Evolutionary conservation across 2,797 vertebrate genomes (phyloP).

Genomic region (Danio jaintianensis): DNA sequence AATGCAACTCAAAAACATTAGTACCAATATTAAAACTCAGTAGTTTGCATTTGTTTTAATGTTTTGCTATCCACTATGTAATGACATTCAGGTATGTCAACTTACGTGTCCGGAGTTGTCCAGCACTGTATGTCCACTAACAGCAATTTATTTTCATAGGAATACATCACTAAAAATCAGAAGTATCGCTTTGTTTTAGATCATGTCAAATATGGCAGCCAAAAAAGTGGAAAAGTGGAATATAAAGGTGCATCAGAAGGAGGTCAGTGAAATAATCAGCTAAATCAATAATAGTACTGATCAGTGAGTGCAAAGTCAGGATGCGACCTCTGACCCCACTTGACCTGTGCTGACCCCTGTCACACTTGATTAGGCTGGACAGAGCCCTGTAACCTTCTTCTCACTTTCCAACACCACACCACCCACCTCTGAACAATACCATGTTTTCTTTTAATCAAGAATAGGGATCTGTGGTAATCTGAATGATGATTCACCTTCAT

Average conservation of each 20-base stretch:
- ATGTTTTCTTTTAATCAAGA: conserved; percentile 3
- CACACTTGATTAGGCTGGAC: conserved; percentile 74
- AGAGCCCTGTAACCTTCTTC: conserved; percentile 59
- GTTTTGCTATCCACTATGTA: neutral
- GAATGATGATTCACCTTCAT: neutral
- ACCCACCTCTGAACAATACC: neutral
- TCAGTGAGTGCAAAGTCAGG: conserved; percentile 78
- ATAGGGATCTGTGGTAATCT: neutral
- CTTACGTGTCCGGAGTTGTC: neutral
- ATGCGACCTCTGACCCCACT: conserved; percentile 80
- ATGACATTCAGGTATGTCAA: neutral
- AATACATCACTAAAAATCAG: neutral
- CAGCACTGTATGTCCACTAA: neutral
- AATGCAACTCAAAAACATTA: neutral
- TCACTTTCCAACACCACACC: conserved; percentile 26
- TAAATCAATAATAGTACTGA: conserved; percentile 78
- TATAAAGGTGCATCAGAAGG: conserved; percentile 14
- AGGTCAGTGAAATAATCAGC: conserved; percentile 50
- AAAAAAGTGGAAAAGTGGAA: neutral
- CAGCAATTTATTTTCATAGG: neutral
- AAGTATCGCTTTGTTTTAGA: neutral
- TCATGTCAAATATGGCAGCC: neutral
- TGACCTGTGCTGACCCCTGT: conserved; percentile 80
- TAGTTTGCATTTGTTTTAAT: neutral
- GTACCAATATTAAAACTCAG: neutral